A percentile compares a stretch with the other conserved stretches of the same genome.
Evolutionary conservation across 23 tunicate genomes (phyloP).

Genomic region (Aplidium turbinatum): DNA sequence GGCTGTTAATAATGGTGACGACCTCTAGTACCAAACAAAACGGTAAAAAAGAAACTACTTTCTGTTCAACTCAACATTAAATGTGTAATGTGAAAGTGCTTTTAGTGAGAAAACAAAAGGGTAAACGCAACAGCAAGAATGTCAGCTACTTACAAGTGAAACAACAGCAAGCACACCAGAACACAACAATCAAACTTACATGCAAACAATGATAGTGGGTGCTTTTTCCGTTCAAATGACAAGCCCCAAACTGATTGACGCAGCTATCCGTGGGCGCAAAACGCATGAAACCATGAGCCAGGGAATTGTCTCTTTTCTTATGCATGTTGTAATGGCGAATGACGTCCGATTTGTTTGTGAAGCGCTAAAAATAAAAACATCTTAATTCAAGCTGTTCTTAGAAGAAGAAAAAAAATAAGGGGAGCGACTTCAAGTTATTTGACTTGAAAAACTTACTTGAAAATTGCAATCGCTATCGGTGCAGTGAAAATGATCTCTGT

Average conservation of each 20-base stretch:
- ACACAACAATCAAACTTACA: conserved; percentile 38
- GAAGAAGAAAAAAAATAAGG: not conserved
- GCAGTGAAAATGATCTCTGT: conserved; percentile 91
- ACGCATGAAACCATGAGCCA: conserved; percentile 88
- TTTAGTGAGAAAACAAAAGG: too few species aligned
- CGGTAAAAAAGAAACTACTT: too few species aligned
- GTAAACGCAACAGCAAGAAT: too few species aligned
- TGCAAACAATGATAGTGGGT: conserved; percentile 94
- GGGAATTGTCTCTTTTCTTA: conserved; percentile 87
- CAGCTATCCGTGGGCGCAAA: conserved; percentile 87
- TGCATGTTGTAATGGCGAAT: conserved; percentile 96
- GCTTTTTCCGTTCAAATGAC: conserved; percentile 79
- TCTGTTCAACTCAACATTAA: too few species aligned
- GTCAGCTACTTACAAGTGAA: not conserved
- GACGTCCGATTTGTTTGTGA: conserved; percentile 91
- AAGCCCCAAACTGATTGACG: conserved; percentile 46
- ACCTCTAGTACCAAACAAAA: too few species aligned
- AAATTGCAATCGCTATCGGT: conserved; percentile 87
- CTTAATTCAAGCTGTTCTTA: not conserved
- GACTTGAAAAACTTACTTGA: conserved; percentile 46
- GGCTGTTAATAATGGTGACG: too few species aligned
- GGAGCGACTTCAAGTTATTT: not conserved
- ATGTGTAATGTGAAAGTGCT: too few species aligned
- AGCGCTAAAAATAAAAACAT: conserved; percentile 41
- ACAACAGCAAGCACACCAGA: not conserved